These are phyloP conservation scores for Drosophila bifasciata DNA, from an alignment of 1,140 invertebrate species.

Conservation along the genomic window DNA sequence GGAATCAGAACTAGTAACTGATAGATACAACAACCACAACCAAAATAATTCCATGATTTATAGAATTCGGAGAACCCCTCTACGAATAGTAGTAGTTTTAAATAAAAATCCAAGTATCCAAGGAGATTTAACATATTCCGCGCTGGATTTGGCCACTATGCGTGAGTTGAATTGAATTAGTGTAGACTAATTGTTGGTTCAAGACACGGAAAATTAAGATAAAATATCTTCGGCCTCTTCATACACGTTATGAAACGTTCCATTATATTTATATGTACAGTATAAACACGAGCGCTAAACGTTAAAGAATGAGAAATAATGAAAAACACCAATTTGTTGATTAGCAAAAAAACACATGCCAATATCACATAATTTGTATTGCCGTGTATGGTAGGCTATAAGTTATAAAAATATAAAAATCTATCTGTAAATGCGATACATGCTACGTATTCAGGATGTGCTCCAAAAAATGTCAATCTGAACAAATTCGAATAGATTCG, in stretches of 20 bases:
- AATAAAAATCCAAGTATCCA: slow-evolving; percentile 17
- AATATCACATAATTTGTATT: slow-evolving; percentile 74
- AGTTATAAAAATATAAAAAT: slow-evolving; percentile 70
- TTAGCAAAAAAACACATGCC: slow-evolving; percentile 43
- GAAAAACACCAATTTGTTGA: slow-evolving; percentile 74
- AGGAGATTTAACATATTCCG: slow-evolving; percentile 17
- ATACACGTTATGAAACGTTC: slow-evolving; percentile 59
- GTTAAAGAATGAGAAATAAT: slow-evolving; percentile 24
- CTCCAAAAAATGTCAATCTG: slow-evolving; percentile 54
- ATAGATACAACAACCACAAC: slow-evolving; percentile 16
- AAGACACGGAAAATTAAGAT: slow-evolving; percentile 19
- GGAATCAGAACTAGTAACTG: slow-evolving; percentile 17
- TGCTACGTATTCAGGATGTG: slow-evolving; percentile 51
- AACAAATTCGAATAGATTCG: slow-evolving; percentile 30
- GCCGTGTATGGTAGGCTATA: slow-evolving; percentile 75
- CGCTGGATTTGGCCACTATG: slow-evolving; percentile 54
- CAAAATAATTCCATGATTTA: slow-evolving; percentile 40
- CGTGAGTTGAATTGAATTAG: slow-evolving; percentile 66
- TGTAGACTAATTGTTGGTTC: slow-evolving; percentile 41
- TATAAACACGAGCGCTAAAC: slow-evolving; percentile 31
- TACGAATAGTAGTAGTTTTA: slow-evolving; percentile 7
- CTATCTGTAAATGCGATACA: slow-evolving; percentile 57
- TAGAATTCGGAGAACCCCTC: slow-evolving; percentile 13
- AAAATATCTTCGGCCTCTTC: slow-evolving; percentile 52
- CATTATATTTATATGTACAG: slow-evolving; percentile 26